Evolutionary conservation across 1,140 invertebrate species (phyloP).

Genomic region (Pseudomyrmex cubaensis): DNA sequence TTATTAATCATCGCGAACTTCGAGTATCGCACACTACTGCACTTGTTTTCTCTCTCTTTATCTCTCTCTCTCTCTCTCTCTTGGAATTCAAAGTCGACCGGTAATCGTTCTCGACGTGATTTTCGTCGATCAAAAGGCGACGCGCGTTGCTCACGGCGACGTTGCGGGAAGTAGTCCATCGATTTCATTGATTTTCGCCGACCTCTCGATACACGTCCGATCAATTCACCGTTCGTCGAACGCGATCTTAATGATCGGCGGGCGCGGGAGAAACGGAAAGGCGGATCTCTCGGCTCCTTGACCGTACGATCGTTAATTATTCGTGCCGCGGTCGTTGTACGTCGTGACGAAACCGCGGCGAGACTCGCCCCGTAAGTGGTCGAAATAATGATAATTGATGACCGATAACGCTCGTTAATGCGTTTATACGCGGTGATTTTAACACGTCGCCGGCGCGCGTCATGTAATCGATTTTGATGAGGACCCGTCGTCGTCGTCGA

Average conservation of each 20-base stretch:
- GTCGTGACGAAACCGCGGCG: conserved; percentile 54
- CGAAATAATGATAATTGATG: conserved; percentile 74
- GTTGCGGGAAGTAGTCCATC: not conserved
- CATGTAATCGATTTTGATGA: conserved; percentile 49
- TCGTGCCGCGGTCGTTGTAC: conserved; percentile 13
- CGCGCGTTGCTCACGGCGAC: not conserved
- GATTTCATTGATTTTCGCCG: conserved; percentile 46
- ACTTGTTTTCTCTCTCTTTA: not conserved
- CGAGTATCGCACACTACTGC: not conserved
- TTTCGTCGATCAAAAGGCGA: not conserved
- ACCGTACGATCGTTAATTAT: conserved; percentile 71
- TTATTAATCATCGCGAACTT: conserved; percentile 47
- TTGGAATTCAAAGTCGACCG: not conserved
- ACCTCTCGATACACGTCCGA: conserved; percentile 52
- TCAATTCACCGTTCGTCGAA: not conserved
- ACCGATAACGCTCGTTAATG: conserved; percentile 67
- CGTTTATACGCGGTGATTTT: conserved; percentile 49
- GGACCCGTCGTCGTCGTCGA: conserved; percentile 28
- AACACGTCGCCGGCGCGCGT: conserved; percentile 1
- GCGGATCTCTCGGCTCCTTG: conserved; percentile 1
- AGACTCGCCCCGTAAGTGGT: conserved; percentile 22
- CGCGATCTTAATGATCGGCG: conserved; percentile 44
- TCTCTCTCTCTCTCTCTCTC: too few species aligned
- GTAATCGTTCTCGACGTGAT: not conserved
- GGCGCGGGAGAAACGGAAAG: not conserved